Percentiles rank a stretch among this genome's conserved stretches.
phyloP scores from a whole-genome alignment of 2,888 invertebrate genomes.

The Aspidiotus rigidus region DNA sequence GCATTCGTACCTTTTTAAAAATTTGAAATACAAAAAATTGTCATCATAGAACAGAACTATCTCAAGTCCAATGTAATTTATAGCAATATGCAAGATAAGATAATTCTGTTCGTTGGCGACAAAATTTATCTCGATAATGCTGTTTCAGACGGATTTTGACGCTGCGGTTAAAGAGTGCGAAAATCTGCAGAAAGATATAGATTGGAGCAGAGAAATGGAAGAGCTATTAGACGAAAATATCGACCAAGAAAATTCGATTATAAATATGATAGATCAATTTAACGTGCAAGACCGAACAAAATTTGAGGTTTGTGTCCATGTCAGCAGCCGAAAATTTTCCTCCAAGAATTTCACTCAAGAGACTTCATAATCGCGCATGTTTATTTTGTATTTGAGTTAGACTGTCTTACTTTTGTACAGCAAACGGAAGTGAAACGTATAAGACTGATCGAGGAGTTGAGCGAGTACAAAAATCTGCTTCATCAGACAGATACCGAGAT shows the following conservation, averaged over 20 bases:
- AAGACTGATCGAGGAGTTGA: not conserved
- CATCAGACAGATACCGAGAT: not conserved
- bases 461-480: constrained; percentile 4
- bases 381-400: not conserved
- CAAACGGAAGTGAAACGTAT: constrained; percentile 7
- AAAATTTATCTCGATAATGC: not conserved
- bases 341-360: no score
- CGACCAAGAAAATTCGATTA: not conserved
- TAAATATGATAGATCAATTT: constrained; percentile 11
- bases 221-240: not conserved
- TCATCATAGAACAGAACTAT: no score
- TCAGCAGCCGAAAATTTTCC: no score
- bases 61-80: no score
- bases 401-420: not conserved
- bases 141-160: not conserved
- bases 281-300: not conserved
- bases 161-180: not conserved
- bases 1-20: no score
- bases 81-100: no score
- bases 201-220: constrained; percentile 27
- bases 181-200: constrained; percentile 1
- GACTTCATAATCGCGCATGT: not conserved
- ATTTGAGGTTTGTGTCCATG: constrained; percentile 6
- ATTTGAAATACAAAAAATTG: no score
- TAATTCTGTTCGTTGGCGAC: no score